Evolutionary conservation across 2,797 vertebrate genomes (phyloP), one percentile per base, ranked within the genome.

Genomic region (Phalloptychus januarius): DNA sequence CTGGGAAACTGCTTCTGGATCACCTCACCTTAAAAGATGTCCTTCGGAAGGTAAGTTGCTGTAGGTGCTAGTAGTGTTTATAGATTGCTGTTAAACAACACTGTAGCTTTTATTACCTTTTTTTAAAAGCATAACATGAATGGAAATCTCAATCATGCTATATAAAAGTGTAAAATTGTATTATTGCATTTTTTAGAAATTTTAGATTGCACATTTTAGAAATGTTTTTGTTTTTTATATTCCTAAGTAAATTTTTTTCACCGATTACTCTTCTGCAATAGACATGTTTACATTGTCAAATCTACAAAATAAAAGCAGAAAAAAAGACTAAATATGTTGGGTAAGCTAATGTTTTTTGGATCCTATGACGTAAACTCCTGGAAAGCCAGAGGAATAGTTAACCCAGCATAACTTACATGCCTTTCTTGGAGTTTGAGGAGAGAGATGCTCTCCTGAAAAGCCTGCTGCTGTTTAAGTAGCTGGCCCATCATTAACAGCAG

Each of bases 21-120:
- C 97, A 98, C 88, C 95, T 98, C 81, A 96, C 96, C 81, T 94
- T 99, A 91, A 99, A 98, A 95, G 97, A 99, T 89, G 95, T 99
- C 89, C 97, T 99, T 91, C 96, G 97, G 96, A 99, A 97, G 97
- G 98, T 99, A 96, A 85, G 95, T 86, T 74, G 5, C 54, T 56
- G 5, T 33, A 1, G 36, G 33, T 40, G 20, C 31, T 61, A 61
- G 28, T 61, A 33, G 18, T 25, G 63, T 1, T 40, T 67, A 38
- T 23, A 38, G 36, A 3, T 40, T 10, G 1, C 33, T 23, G 10
- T 63, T 11, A 38, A 65, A 38, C 31, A 38, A 11, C 3, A 40
- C 18, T 10, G 23, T 20, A 6, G 38, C 65, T 69, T 25, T 20
- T 1, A 6, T 69, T 7, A 6, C 10, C 5, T 20, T n/a, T 42